Percentiles rank a stretch among this genome's conserved stretches.
These are phyloP conservation scores for Pristionchus mayeri DNA, from an alignment of 2,888 invertebrate species.

Conservation along the genomic window DNA sequence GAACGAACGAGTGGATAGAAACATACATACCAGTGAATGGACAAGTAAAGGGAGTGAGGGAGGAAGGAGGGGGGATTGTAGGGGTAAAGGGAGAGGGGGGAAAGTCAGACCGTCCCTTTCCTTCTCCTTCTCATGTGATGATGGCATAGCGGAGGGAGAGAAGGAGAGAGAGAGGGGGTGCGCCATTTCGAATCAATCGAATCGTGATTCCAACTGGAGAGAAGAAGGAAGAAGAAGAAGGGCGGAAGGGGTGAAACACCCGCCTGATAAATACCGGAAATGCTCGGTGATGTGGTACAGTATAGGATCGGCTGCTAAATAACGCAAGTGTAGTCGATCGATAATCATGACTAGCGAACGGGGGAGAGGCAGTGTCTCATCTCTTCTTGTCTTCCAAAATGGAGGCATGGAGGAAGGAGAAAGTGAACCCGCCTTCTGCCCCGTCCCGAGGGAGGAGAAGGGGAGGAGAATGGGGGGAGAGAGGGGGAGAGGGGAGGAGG, in stretches of 20 bases:
- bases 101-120: constrained; percentile 17
- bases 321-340: neutral
- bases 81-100: neutral
- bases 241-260: neutral
- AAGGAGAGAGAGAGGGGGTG: neutral
- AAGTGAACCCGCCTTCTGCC: constrained; percentile 35
- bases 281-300: neutral
- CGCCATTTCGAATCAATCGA: constrained; percentile 41
- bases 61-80: neutral
- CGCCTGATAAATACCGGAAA: neutral
- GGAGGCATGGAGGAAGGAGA: neutral
- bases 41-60: constrained; percentile 19
- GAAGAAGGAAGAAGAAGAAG: neutral
- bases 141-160: neutral
- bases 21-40: neutral
- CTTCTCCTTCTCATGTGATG: constrained; percentile 1
- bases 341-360: too few relatives aligned
- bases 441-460: neutral
- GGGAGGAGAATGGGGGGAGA: neutral
- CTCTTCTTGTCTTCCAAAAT: neutral
- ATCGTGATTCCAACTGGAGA: constrained; percentile 31
- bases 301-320: neutral
- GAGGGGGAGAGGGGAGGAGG: neutral
- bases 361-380: neutral
- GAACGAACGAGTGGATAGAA: neutral